Percentiles rank a stretch among this genome's conserved stretches.
Evolutionary conservation across 2,113 vertebrate species (phyloP).

Genomic region (Girardinichthys multiradiatus): DNA sequence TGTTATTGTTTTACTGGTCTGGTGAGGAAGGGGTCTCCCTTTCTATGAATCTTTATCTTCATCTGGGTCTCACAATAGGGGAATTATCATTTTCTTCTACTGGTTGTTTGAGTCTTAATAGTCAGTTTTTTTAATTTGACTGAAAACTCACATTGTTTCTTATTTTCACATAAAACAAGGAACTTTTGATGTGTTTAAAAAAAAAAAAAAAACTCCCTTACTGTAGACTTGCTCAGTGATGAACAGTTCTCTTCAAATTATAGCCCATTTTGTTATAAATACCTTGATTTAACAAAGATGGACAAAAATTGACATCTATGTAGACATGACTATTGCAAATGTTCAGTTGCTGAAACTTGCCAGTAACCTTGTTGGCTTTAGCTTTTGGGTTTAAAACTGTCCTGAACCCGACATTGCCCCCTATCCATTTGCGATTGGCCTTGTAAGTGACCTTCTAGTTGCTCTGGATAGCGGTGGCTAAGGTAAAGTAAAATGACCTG

Average conservation of each 20-base stretch:
- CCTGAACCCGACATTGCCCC: background rate
- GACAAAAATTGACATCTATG: too few species aligned
- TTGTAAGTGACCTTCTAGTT: background rate
- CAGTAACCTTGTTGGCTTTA: background rate
- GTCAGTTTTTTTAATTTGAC: background rate
- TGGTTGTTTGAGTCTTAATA: conserved; percentile 11
- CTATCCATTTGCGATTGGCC: background rate
- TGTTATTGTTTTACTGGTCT: conserved; percentile 18
- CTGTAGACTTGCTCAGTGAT: background rate
- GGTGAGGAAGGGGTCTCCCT: conserved; percentile 2
- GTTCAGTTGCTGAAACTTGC: too few species aligned
- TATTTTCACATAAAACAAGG: background rate
- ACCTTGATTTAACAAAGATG: background rate
- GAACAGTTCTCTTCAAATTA: background rate
- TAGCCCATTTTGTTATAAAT: background rate
- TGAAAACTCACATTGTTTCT: background rate
- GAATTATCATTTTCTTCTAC: background rate
- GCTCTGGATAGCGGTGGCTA: background rate
- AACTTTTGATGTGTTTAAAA: background rate
- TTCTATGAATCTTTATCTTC: background rate
- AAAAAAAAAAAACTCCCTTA: too few species aligned
- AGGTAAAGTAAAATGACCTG: background rate
- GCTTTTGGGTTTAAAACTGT: background rate
- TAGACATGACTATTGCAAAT: too few species aligned
- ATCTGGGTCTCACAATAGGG: conserved; percentile 20